phyloP scores from a whole-genome alignment of 2,113 vertebrate species.

The Myotis lucifugus region DNA sequence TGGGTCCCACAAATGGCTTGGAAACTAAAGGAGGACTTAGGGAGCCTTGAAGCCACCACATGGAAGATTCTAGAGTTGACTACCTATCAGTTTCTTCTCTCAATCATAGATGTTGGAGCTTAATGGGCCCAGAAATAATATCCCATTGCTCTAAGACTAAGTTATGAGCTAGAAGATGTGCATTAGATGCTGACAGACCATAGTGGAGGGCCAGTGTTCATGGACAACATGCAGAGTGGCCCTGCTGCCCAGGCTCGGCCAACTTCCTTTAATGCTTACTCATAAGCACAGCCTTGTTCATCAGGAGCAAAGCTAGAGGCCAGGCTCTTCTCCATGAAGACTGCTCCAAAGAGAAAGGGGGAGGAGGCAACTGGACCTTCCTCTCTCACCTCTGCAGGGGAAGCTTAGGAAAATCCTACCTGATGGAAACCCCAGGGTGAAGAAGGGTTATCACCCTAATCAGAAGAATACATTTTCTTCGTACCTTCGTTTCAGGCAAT shows the following conservation, averaged over 20 bases:
- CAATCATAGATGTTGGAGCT: not conserved
- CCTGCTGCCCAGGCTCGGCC: not conserved
- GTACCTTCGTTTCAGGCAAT: not conserved
- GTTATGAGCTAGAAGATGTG: not conserved
- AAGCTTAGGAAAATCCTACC: not conserved
- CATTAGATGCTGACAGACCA: not conserved
- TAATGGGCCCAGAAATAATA: not conserved
- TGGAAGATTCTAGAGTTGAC: constrained; percentile 30
- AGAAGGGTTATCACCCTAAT: not conserved
- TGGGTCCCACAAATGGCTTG: not conserved
- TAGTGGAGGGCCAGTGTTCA: not conserved
- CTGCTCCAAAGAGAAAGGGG: not conserved
- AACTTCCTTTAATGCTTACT: not conserved
- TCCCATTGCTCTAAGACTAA: not conserved
- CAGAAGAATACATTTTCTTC: not conserved
- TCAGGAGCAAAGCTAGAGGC: not conserved
- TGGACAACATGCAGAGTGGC: not conserved
- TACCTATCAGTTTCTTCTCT: not conserved
- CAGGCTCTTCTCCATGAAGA: not conserved
- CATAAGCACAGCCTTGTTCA: not conserved
- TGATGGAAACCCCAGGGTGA: not conserved
- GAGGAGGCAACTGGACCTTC: too few species aligned
- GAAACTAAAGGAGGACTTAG: not conserved
- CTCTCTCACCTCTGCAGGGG: not conserved
- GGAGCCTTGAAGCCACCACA: not conserved